Percentiles rank a stretch among this genome's conserved stretches.
Evolutionary conservation across 2,888 invertebrate species (phyloP).

Genomic region (Eucriotettix oculatus): DNA sequence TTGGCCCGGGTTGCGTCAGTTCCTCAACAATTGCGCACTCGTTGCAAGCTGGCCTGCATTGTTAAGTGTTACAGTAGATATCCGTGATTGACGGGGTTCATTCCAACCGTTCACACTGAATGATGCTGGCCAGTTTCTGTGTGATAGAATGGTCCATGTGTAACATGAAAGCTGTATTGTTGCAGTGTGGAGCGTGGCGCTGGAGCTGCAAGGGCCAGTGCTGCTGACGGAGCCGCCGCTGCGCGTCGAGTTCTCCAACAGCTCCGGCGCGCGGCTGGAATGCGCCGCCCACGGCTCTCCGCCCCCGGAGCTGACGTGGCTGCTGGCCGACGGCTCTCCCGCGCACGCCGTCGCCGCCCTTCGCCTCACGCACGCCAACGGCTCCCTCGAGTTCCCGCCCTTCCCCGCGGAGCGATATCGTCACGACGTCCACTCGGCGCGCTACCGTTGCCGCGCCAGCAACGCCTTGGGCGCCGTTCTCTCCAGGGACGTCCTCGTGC

Average conservation of each 20-base stretch:
- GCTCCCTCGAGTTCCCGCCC: slow-evolving; percentile 71
- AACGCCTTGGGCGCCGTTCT: slow-evolving; percentile 61
- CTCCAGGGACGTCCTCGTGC: slow-evolving; percentile 71
- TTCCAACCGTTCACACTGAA: no score
- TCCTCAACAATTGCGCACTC: no score
- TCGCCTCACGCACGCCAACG: slow-evolving; percentile 60
- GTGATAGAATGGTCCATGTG: no score
- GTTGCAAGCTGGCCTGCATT: no score
- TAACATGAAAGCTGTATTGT: no score
- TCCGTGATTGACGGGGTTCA: no score
- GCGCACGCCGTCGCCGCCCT: slow-evolving; percentile 45
- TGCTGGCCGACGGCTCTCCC: slow-evolving; percentile 51
- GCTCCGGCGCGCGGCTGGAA: slow-evolving; percentile 50
- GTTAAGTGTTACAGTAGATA: no score
- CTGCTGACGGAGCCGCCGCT: slow-evolving; percentile 54
- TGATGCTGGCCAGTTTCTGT: no score
- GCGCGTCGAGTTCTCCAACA: slow-evolving; percentile 60
- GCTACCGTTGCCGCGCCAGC: slow-evolving; percentile 55
- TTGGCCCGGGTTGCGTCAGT: no score
- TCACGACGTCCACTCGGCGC: slow-evolving; percentile 68
- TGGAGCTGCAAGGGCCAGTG: slow-evolving; percentile 51
- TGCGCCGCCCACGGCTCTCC: slow-evolving; percentile 53
- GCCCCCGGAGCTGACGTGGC: slow-evolving; percentile 60
- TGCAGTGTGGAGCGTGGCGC: slow-evolving; percentile 32
- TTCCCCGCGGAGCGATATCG: slow-evolving; percentile 67